These are phyloP conservation scores for Spheniscus mendiculus DNA, from an alignment of 2,113 vertebrate species.

Conservation along the genomic window DNA sequence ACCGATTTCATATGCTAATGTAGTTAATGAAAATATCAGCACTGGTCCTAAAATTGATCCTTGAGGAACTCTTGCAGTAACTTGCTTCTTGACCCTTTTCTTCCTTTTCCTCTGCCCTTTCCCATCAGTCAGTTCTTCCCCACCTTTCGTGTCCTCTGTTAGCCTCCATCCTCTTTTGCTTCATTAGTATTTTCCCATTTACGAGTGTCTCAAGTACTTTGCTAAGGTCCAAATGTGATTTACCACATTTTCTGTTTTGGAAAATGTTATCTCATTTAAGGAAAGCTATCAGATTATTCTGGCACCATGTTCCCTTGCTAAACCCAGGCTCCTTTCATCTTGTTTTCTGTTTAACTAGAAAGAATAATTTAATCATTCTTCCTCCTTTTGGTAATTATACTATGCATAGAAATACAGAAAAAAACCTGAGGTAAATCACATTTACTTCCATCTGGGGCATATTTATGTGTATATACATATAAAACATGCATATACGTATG, in stretches of 20 bases:
- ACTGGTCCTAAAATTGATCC: background rate
- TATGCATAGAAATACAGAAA: background rate
- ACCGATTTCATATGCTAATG: background rate
- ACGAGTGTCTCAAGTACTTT: background rate
- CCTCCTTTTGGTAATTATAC: background rate
- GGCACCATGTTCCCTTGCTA: background rate
- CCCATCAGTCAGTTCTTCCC: background rate
- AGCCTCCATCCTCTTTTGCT: background rate
- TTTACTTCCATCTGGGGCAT: background rate
- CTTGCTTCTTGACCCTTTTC: background rate
- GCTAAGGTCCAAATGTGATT: background rate
- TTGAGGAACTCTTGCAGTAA: background rate
- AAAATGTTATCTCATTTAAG: constrained; percentile 15
- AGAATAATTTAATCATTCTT: background rate
- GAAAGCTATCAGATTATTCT: background rate
- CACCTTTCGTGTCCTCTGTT: background rate
- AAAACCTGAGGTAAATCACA: background rate
- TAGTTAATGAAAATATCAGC: background rate
- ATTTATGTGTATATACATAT: background rate
- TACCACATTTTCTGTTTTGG: background rate
- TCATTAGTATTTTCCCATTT: background rate
- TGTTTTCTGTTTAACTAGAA: background rate
- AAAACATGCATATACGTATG: rapidly evolving
- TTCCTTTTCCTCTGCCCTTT: background rate
- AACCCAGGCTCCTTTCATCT: background rate